Conservation (phyloP, 2,888 invertebrate species). For the Lycaena phlaeas region DNA sequence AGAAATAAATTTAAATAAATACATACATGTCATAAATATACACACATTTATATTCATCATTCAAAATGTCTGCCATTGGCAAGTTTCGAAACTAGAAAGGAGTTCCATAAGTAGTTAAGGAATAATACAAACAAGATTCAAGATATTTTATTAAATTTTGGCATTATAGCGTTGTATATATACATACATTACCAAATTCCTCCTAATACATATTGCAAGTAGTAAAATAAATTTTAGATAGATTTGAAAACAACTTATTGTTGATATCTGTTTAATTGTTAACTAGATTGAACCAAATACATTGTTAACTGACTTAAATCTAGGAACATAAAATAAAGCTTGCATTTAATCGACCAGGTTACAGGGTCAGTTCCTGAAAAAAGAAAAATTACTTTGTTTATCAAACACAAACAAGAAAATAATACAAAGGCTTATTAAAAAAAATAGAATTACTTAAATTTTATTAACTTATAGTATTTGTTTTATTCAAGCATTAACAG, state of each 20-base stretch:
- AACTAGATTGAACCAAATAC: conserved; percentile 5
- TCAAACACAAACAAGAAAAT: too few relatives aligned
- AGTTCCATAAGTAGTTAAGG: too few relatives aligned
- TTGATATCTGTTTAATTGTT: neutral
- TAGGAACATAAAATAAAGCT: conserved; percentile 32
- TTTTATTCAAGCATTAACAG: too few relatives aligned
- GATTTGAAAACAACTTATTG: neutral
- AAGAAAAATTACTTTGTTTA: too few relatives aligned
- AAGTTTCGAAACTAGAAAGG: too few relatives aligned
- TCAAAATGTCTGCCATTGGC: too few relatives aligned
- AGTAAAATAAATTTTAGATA: neutral
- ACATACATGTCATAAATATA: too few relatives aligned
- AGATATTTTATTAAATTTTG: conserved; percentile 33
- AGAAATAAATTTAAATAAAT: too few relatives aligned
- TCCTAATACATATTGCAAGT: neutral
- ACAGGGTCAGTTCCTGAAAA: conserved; percentile 74
- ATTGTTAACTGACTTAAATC: conserved; percentile 38
- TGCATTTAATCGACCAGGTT: conserved; percentile 31
- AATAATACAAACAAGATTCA: conserved; percentile 20
- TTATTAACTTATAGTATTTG: too few relatives aligned
- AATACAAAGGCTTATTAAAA: too few relatives aligned
- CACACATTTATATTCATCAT: too few relatives aligned
- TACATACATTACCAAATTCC: conserved; percentile 9
- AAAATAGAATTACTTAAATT: too few relatives aligned
- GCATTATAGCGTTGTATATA: conserved; percentile 8